These are phyloP conservation scores for Temnothorax ravouxi DNA, from an alignment of 2,888 invertebrate genomes.

Conservation along the genomic window DNA sequence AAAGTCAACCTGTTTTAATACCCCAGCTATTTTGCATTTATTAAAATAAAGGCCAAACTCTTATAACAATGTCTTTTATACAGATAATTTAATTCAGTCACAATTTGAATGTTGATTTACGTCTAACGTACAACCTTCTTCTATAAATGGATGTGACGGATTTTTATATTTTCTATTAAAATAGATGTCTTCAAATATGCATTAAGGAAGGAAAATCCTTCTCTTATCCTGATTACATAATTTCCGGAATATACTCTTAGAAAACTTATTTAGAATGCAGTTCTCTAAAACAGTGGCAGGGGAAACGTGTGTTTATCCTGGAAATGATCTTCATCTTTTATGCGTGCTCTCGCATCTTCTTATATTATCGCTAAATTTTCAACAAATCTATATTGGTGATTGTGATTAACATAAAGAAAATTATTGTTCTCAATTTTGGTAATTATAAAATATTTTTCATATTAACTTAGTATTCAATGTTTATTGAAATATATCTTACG, in stretches of 20 bases:
- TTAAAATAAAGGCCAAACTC: neutral
- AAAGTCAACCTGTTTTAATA: neutral
- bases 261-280: slow-evolving; percentile 11
- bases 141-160: neutral
- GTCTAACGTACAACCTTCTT: neutral
- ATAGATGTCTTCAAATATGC: neutral
- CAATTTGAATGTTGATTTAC: neutral
- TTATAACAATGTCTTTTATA: neutral
- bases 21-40: neutral
- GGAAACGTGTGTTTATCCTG: neutral
- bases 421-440: neutral
- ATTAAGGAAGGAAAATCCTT: slow-evolving; percentile 23
- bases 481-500: neutral
- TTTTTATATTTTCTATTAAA: slow-evolving; percentile 17
- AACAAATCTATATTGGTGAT: neutral
- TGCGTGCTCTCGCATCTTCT: neutral
- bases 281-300: neutral
- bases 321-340: neutral
- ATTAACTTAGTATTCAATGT: neutral
- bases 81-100: neutral
- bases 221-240: slow-evolving; percentile 9
- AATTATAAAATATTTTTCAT: neutral
- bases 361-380: neutral
- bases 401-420: neutral
- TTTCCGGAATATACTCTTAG: neutral